Conservation (phyloP, 2,888 invertebrate species). For the Cheilosia variabilis region DNA sequence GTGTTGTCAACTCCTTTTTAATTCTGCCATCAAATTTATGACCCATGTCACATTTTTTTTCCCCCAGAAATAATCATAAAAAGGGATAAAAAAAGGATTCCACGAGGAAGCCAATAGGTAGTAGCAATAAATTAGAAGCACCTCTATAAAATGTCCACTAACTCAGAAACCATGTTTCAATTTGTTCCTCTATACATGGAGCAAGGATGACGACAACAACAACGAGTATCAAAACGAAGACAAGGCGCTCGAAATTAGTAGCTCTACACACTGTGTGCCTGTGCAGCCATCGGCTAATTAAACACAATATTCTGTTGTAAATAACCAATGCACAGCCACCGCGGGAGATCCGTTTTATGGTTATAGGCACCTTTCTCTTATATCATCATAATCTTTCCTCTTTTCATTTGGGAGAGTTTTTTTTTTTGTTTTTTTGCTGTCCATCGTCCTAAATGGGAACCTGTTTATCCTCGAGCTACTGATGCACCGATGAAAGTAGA, state of each 20-base stretch:
- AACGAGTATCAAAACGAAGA: constrained; percentile 3
- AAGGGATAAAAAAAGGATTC: constrained; percentile 49
- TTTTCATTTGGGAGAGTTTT: background rate
- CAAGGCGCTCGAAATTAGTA: constrained; percentile 60
- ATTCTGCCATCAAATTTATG: constrained; percentile 51
- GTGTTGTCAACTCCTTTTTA: constrained; percentile 70
- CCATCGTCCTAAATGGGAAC: constrained; percentile 12
- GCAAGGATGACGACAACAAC: constrained; percentile 17
- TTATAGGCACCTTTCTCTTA: constrained; percentile 58
- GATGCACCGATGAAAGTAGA: constrained; percentile 43
- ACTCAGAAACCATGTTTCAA: constrained; percentile 66
- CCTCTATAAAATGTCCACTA: constrained; percentile 60
- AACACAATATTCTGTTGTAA: constrained; percentile 67
- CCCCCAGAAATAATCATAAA: constrained; percentile 23
- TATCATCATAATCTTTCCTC: constrained; percentile 54
- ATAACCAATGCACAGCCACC: constrained; percentile 59
- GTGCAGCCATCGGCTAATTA: constrained; percentile 62
- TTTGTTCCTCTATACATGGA: constrained; percentile 54
- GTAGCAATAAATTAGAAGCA: constrained; percentile 63
- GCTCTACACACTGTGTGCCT: constrained; percentile 32
- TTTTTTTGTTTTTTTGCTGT: constrained; percentile 19
- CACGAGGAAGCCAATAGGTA: constrained; percentile 22
- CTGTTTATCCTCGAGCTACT: constrained; percentile 63
- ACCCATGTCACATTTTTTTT: constrained; percentile 26
- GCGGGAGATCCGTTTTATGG: constrained; percentile 69